A percentile compares a stretch with the other conserved stretches of the same genome.
phyloP scores from a whole-genome alignment of 1,140 invertebrate genomes.

The Drosophila albomicans region DNA sequence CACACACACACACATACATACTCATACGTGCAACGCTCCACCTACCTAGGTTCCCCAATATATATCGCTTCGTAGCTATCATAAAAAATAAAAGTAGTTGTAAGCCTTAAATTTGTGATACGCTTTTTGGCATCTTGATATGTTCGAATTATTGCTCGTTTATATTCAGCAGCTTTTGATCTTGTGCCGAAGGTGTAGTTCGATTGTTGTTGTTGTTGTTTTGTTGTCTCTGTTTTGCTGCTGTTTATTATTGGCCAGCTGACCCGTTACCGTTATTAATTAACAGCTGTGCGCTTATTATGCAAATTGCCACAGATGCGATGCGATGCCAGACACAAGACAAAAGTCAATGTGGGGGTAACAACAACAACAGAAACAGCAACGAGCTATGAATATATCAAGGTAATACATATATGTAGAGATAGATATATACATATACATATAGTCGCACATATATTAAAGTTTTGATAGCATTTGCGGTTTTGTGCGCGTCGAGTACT shows the following conservation, averaged over 20 bases:
- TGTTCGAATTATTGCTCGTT: slow-evolving; percentile 32
- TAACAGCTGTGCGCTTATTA: slow-evolving; percentile 81
- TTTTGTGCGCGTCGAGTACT: slow-evolving; percentile 47
- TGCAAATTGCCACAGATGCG: slow-evolving; percentile 75
- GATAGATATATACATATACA: background rate
- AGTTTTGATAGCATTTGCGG: slow-evolving; percentile 44
- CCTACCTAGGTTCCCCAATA: background rate
- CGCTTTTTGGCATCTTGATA: slow-evolving; percentile 25
- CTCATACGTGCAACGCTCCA: background rate
- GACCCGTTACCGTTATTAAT: slow-evolving; percentile 78
- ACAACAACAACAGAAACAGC: slow-evolving; percentile 11
- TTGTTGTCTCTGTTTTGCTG: background rate
- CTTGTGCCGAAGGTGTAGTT: slow-evolving; percentile 31
- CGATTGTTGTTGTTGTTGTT: slow-evolving; percentile 5
- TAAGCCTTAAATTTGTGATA: slow-evolving; percentile 29
- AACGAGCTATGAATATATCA: slow-evolving; percentile 35
- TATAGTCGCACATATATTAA: slow-evolving; percentile 4
- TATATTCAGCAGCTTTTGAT: slow-evolving; percentile 47
- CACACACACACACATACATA: slow-evolving; percentile 5
- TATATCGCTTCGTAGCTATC: slow-evolving; percentile 1
- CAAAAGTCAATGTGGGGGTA: slow-evolving; percentile 33
- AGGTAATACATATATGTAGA: slow-evolving; percentile 26
- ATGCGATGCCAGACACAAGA: slow-evolving; percentile 42
- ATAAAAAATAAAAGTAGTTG: background rate
- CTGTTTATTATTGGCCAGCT: slow-evolving; percentile 43